These are phyloP conservation scores for Mesoligia furuncula DNA, from an alignment of 2,888 invertebrate species.

Conservation along the genomic window DNA sequence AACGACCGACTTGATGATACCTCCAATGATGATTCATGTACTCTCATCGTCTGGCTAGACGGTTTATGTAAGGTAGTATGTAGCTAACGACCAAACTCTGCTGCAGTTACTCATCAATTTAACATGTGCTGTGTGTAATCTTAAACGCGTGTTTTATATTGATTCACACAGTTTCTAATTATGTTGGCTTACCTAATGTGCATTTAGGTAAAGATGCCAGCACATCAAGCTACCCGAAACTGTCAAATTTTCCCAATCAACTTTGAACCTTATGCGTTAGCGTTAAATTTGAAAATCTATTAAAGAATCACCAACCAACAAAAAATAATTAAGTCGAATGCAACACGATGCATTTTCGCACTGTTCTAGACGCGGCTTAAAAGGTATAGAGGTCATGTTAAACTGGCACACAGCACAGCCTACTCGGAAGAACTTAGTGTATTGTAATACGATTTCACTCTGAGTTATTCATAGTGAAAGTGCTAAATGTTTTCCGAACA, in stretches of 20 bases:
- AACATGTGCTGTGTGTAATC: neutral
- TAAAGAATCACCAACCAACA: no score
- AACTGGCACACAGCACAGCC: slow-evolving; percentile 66
- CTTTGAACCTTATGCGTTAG: no score
- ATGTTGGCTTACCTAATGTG: neutral
- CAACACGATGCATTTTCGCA: neutral
- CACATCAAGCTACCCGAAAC: no score
- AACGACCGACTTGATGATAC: slow-evolving; percentile 56
- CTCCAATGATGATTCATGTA: slow-evolving; percentile 68
- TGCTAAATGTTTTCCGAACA: slow-evolving; percentile 76
- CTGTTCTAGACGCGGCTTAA: slow-evolving; percentile 5
- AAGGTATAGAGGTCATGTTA: slow-evolving; percentile 69
- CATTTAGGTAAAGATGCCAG: no score
- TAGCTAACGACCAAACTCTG: neutral
- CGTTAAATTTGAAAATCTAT: no score
- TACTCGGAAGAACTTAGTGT: slow-evolving; percentile 73
- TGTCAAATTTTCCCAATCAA: no score
- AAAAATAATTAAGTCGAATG: neutral
- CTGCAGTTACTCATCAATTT: neutral
- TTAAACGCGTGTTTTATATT: neutral
- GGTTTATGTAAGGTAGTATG: neutral
- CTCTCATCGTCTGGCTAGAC: slow-evolving; percentile 11
- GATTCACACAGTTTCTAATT: neutral
- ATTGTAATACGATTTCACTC: slow-evolving; percentile 84
- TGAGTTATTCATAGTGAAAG: slow-evolving; percentile 81